Base-by-base conservation (phyloP, 37 sponge, comb jelly and placozoan species). In the Bolinopsis microptera region DNA sequence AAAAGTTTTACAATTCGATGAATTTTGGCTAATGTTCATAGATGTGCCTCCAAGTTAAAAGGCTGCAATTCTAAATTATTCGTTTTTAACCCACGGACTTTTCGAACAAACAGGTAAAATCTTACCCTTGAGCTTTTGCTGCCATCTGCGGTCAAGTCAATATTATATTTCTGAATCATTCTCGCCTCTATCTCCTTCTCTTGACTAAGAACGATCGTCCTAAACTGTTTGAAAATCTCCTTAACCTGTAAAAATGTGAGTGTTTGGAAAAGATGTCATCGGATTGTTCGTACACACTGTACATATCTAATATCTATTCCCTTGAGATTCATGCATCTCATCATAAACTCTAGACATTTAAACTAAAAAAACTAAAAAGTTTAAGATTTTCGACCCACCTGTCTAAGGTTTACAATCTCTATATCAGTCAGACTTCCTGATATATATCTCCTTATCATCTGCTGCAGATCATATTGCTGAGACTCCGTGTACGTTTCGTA, bases 401-500 rank as follows among this genome's bases (percentile, higher is more conserved):
- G 77, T 27, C 41, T 33, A n/a, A 92, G 35, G 24, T 38, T 40
- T 32, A 34, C 83, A 24, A 41, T 75, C 93, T 95, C 94, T 38
- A 97, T 94, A 13, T 96, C 96, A 27, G 94, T 93, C 0, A 97
- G 27, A 21, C 93, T 61, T 25, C 96, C 97, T 31, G 95, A 94
- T 23, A 96, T 23, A 68, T 95, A 97, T 69, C 83, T 88, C 67
- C 86, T 40, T 0, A 98, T 94, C 68, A 95, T 94, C 35, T 69
- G 83, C 69, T 95, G 95, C 22, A 98, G 93, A 38, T 96, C 95
- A 38, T 77, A 93, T 37, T 94, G 69, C 93, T 98, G 94, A 9
- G 72, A 93, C 41, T 98, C 98, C 31, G 94, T 95, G 68, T 97
- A 93, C 27, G 98, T 95, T 30, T 97, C 97, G 92, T 98, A 97